Base-by-base conservation (phyloP, 2,113 vertebrate species). In the Kryptolebias marmoratus region DNA sequence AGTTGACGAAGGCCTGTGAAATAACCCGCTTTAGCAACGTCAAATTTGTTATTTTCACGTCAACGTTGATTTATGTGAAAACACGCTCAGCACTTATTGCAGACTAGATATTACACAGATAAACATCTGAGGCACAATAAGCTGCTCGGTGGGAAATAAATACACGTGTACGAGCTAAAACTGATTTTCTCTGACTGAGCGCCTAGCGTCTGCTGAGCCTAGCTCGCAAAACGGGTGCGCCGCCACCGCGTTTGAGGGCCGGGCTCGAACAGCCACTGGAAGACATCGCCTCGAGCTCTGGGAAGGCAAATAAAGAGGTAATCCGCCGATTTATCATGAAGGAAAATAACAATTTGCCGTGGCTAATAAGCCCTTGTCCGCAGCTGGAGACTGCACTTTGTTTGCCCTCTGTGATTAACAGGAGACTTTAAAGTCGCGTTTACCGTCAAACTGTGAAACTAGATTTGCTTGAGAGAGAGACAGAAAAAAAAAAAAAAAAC, bases 401-500 rank as follows among this genome's bases (percentile, higher is more conserved):
- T 64, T 73, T 83, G 84, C 87, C 82, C 83, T 69, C 69, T 63
- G 57, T 48, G 49, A 85, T 68, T 81, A 80, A 75, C 68, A 65
- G 45, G 45, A 13, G 57, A 63, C 22, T 64, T 78, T 80, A 53
- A 66, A 69, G 55, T 76, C 74, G 71, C 79, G 85, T 76, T 83
- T 68, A 75, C 65, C 68, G 79, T 86, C 79, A 75, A 76, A 88
- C 78, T 75, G 83, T 69, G 78, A 66, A 64, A 87, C 59, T n/a
- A 71, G 73, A 85, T 88, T 87, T 85, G 60, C 57, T 15, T 36
- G 47, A 70, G 57, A 64, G 65, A 79, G 3, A 31, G 30, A 30
- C n/a, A 61, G 5, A 27, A 63, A 36, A 53, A 49, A 31, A 18
- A 16, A 52, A 68, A 77, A 63, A 79, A 61, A n/a, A 59, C 15